Evolutionary conservation across 53 echinoderm and acorn worm species (phyloP), one percentile per base, ranked within the genome.

Genomic region (Crossaster papposus): DNA sequence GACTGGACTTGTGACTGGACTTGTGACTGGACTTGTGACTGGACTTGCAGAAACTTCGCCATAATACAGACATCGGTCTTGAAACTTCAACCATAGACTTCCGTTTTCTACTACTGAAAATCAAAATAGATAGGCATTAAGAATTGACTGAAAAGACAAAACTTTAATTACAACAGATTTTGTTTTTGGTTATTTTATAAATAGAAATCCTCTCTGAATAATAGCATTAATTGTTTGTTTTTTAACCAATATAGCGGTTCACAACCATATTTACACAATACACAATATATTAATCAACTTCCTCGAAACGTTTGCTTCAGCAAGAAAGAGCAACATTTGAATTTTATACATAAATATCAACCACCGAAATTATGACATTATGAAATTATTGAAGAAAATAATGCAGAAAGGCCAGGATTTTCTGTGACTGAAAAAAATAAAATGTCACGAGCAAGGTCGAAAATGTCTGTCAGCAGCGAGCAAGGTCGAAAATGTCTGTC

Each of bases 231-330:
- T 80, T 62, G 18, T 44, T n/a, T n/a, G n/a, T 44, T 5, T 44
- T 80, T 54, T 31, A 80, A 58, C 30, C 80, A 58, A 80, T 80
- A 80, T 32, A 55, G 80, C 54, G 80, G 62, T 80, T 80, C 18
- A 58, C n/a, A 80, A 14, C 32, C 31, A 30, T 62, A 55, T 80
- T 30, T 58, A 80, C 55, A 80, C 8, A 58, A 80, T 58, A 80
- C 55, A 80, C 8, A 58, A 80, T 80, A 55, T 22, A 33, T 55
- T 62, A 58, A 30, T 80, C 31, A 80, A 54, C 33, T 31, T 58
- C 28, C 6, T n/a, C 28, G 24, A 68, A 68, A n/a, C 22, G 68
- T 68, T 26, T 68, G 0, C 4, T 68, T 28, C 3, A 62, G 68
- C 68, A 68, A 68, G 28, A 68, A 68, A 68, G 4, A 2, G 11